Conservation (phyloP, 2,888 invertebrate species). For the Protophormia terraenovae region DNA sequence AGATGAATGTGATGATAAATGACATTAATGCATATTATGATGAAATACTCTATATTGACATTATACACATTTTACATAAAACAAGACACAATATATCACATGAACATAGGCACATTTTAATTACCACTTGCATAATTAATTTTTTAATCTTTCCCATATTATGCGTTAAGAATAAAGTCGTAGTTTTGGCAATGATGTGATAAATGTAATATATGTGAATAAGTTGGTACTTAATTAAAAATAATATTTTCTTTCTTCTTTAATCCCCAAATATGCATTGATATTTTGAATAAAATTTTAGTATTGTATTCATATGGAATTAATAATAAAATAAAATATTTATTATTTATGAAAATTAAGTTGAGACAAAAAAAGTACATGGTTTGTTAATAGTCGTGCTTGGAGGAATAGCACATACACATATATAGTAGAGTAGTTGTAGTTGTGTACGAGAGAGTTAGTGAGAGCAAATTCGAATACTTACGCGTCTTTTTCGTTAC, state of each 20-base stretch:
- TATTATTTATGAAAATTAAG: constrained; percentile 28
- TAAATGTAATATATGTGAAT: not conserved
- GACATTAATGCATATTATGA: too few species aligned
- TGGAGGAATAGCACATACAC: constrained; percentile 62
- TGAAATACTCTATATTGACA: too few species aligned
- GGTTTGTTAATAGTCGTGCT: constrained; percentile 60
- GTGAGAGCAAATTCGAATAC: constrained; percentile 82
- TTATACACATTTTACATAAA: too few species aligned
- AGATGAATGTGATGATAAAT: too few species aligned
- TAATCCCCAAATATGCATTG: not conserved
- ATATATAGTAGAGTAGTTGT: constrained; percentile 58
- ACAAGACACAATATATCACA: constrained; percentile 35
- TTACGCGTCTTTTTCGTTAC: constrained; percentile 94
- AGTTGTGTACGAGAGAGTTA: constrained; percentile 58
- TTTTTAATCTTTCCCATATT: not conserved
- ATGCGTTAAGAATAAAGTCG: not conserved
- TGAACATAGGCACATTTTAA: constrained; percentile 38
- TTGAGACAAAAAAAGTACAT: constrained; percentile 36
- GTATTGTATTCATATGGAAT: not conserved
- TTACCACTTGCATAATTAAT: not conserved
- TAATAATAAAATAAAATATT: not conserved
- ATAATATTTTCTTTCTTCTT: not conserved
- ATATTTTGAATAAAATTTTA: not conserved
- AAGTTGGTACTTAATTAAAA: not conserved
- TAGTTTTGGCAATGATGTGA: not conserved